A percentile compares a stretch with the other conserved stretches of the same genome.
Conservation (phyloP, 2,888 invertebrate genomes). For the Callosobruchus maculatus region DNA sequence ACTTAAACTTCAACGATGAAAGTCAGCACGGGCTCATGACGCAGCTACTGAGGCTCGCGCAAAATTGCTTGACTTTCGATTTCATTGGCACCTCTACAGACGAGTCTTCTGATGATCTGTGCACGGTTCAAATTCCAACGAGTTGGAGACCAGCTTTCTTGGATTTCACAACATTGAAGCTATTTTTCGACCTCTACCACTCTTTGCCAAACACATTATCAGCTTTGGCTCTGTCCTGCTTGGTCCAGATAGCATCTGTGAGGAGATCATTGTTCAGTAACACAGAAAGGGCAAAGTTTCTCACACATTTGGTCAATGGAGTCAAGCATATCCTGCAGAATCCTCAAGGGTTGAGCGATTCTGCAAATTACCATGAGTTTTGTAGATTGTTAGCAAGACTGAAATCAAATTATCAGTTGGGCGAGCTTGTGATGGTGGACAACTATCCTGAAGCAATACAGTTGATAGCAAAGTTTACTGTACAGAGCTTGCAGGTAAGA, state of each 20-base stretch:
- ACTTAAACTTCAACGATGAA: conserved; percentile 79
- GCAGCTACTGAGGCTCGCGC: conserved; percentile 80
- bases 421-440: conserved; percentile 94
- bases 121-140: conserved; percentile 97
- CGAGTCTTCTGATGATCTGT: conserved; percentile 94
- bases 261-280: conserved; percentile 93
- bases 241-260: conserved; percentile 96
- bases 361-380: conserved; percentile 97
- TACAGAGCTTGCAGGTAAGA: conserved; percentile 84
- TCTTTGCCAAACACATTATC: conserved; percentile 81
- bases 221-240: conserved; percentile 85
- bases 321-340: conserved; percentile 90
- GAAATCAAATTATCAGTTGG: conserved; percentile 97
- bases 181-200: conserved; percentile 95
- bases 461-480: conserved; percentile 95
- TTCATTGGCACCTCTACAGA: conserved; percentile 97
- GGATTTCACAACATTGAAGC: conserved; percentile 87
- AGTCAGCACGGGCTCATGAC: conserved; percentile 76
- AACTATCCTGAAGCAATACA: conserved; percentile 93
- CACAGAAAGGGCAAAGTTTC: conserved; percentile 87
- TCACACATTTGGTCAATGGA: conserved; percentile 87
- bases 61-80: conserved; percentile 95
- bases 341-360: conserved; percentile 90
- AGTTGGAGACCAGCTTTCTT: conserved; percentile 97
- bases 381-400: conserved; percentile 92